These are phyloP conservation scores for Cardinalis cardinalis DNA, from an alignment of 2,113 vertebrate genomes.

Conservation along the genomic window DNA sequence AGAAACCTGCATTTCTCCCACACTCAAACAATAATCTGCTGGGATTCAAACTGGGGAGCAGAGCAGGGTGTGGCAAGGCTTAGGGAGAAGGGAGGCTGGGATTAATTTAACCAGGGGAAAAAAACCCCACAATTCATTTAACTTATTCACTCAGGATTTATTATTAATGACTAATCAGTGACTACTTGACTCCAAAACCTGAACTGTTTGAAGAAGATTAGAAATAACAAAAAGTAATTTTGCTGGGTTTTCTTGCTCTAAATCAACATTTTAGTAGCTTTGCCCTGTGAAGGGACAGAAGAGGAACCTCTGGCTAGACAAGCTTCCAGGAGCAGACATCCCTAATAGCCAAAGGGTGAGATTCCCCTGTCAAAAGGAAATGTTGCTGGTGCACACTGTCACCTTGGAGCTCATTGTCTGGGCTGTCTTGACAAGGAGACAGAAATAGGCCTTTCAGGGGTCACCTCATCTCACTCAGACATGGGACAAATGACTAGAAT, in stretches of 20 bases:
- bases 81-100: neutral
- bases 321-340: neutral
- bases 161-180: neutral
- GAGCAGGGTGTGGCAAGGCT: neutral
- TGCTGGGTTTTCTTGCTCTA: neutral
- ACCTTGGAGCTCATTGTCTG: neutral
- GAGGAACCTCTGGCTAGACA: neutral
- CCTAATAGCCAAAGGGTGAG: neutral
- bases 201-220: neutral
- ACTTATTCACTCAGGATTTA: neutral
- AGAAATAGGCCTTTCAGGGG: constrained; percentile 41
- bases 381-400: neutral
- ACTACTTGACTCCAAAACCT: neutral
- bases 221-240: neutral
- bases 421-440: neutral
- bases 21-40: too few species aligned
- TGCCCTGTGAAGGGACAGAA: neutral
- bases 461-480: neutral
- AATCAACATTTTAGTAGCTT: neutral
- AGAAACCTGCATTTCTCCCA: neutral
- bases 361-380: neutral
- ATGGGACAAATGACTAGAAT: neutral
- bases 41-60: neutral
- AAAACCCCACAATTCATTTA: neutral
- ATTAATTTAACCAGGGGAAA: neutral